phyloP scores from a whole-genome alignment of 2,888 invertebrate genomes.

The Biston stratarius region DNA sequence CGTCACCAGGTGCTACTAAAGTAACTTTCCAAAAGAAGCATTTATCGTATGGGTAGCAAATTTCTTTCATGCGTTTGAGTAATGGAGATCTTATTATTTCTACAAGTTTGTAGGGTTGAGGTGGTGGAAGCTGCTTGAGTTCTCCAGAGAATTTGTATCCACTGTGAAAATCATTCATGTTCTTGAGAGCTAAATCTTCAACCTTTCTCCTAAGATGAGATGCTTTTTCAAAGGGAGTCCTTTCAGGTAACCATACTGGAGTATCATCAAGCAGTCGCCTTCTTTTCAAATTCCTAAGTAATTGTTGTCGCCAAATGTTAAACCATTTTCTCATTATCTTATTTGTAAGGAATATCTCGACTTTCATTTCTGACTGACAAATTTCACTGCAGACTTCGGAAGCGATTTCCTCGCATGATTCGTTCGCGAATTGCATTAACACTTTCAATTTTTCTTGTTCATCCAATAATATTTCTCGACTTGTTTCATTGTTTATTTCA shows the following conservation, averaged over 20 bases:
- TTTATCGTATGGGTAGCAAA: slow-evolving; percentile 73
- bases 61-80: slow-evolving; percentile 81
- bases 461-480: slow-evolving; percentile 59
- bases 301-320: slow-evolving; percentile 70
- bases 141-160: slow-evolving; percentile 76
- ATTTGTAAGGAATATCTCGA: slow-evolving; percentile 67
- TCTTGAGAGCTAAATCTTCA: slow-evolving; percentile 67
- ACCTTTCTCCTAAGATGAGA: slow-evolving; percentile 59
- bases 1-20: slow-evolving; percentile 84
- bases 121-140: slow-evolving; percentile 62
- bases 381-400: slow-evolving; percentile 68
- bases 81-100: slow-evolving; percentile 78
- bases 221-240: slow-evolving; percentile 73
- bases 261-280: slow-evolving; percentile 73
- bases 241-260: slow-evolving; percentile 76
- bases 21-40: slow-evolving; percentile 88
- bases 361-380: slow-evolving; percentile 69
- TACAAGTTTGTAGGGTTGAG: slow-evolving; percentile 73
- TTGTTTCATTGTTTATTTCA: slow-evolving; percentile 66
- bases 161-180: slow-evolving; percentile 75
- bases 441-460: slow-evolving; percentile 65
- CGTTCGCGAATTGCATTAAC: slow-evolving; percentile 61
- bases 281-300: slow-evolving; percentile 67
- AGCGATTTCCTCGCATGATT: slow-evolving; percentile 64
- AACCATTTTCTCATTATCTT: slow-evolving; percentile 76